A percentile compares a stretch with the other conserved stretches of the same genome.
These are phyloP conservation scores for Brachyistius frenatus DNA, from an alignment of 2,113 vertebrate genomes.

Conservation along the genomic window DNA sequence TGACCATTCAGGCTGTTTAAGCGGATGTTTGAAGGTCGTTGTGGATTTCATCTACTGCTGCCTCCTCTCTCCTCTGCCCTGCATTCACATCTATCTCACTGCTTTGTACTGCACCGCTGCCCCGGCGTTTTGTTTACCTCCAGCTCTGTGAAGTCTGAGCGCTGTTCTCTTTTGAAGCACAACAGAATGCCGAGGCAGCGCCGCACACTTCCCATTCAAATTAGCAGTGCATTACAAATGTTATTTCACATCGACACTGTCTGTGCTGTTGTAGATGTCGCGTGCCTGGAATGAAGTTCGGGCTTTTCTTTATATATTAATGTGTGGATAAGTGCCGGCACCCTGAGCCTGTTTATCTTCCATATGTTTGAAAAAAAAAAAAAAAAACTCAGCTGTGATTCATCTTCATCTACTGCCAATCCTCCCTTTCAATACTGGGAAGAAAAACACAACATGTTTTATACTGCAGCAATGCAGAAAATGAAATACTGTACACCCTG, in stretches of 20 bases:
- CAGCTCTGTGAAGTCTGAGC: constrained; percentile 1
- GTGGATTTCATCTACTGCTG: not conserved
- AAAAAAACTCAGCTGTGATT: not conserved
- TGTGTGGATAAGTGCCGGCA: constrained; percentile 17
- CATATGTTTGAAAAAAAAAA: not conserved
- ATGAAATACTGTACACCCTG: not conserved
- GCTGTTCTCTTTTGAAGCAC: constrained; percentile 15
- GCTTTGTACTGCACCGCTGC: not conserved
- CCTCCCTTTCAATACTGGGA: not conserved
- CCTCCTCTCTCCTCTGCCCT: not conserved
- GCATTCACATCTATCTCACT: too few species aligned
- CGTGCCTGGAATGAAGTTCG: not conserved
- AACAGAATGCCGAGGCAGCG: constrained; percentile 9
- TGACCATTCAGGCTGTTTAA: constrained; percentile 1
- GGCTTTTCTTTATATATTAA: constrained; percentile 15
- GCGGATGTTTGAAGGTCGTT: constrained; percentile 10
- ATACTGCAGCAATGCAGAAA: not conserved
- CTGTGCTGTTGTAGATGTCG: not conserved
- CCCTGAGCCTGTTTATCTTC: constrained; percentile 13
- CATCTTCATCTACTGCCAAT: not conserved
- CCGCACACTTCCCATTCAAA: constrained; percentile 14
- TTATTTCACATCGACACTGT: not conserved
- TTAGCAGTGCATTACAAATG: constrained; percentile 27
- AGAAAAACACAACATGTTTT: not conserved
- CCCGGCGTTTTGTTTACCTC: constrained; percentile 14